A percentile compares a stretch with the other conserved stretches of the same genome.
Conservation (phyloP, 2,113 vertebrate species). For the Mugil cephalus region DNA sequence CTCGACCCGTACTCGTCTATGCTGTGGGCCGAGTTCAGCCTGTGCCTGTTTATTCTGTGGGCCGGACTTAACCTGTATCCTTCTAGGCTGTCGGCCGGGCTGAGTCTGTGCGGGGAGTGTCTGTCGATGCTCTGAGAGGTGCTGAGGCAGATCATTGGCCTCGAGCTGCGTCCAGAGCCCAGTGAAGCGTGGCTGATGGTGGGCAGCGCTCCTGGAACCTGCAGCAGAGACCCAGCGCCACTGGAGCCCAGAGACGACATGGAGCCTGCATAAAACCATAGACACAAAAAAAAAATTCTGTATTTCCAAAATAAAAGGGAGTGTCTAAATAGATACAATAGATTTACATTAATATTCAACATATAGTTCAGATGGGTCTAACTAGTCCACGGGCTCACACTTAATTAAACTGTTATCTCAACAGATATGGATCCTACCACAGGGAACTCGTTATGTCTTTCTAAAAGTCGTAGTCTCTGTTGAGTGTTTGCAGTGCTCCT, state of each 20-base stretch:
- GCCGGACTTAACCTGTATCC: constrained; percentile 56
- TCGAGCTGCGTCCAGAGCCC: constrained; percentile 62
- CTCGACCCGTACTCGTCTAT: constrained; percentile 70
- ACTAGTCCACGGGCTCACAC: not conserved
- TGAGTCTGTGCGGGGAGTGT: constrained; percentile 42
- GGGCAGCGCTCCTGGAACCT: constrained; percentile 82
- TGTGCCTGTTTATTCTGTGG: constrained; percentile 52
- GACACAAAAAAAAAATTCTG: too few species aligned
- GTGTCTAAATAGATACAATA: too few species aligned
- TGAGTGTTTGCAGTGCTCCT: not conserved
- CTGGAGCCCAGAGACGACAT: constrained; percentile 87
- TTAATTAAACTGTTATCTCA: not conserved
- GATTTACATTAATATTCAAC: too few species aligned
- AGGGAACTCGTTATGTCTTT: not conserved
- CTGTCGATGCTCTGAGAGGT: constrained; percentile 68
- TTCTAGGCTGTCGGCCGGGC: constrained; percentile 56
- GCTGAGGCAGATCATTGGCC: constrained; percentile 76
- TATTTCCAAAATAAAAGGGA: not conserved
- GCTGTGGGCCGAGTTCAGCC: constrained; percentile 75
- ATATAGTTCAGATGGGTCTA: not conserved
- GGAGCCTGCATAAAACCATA: constrained; percentile 82
- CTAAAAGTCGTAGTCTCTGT: not conserved
- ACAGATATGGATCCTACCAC: not conserved
- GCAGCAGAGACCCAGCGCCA: constrained; percentile 81
- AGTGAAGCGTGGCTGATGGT: constrained; percentile 74